Base-by-base conservation (phyloP, 2,797 vertebrate genomes). In the Hemitrygon akajei region DNA sequence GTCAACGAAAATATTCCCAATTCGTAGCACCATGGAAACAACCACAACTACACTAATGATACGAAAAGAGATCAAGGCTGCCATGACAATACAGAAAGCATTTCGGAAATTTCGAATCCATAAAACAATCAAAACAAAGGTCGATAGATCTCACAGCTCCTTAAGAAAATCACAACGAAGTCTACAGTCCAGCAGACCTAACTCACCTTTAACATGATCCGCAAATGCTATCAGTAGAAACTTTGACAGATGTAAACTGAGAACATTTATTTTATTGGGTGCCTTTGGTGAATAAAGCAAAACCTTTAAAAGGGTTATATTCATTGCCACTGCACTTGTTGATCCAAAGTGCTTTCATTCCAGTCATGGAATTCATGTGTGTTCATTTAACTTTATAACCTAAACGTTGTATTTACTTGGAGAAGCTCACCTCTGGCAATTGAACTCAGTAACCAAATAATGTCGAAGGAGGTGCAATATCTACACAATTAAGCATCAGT, bases 131-230 rank as follows among this genome's bases (percentile, higher is more conserved):
- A 93, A 58, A 76, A 47, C 0, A 27, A 93, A 93, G 73, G 66
- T 47, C 34, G 76, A 82, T 69, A 81, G 16, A 40, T 93, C 93
- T 93, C 47, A 81, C 58, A 66, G 76, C 93, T 94, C 95, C 94
- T 94, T 94, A 22, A 84, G 94, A 94, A 95, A 94, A 94, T 94
- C 94, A 94, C 94, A 94, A 77, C 94, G 94, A 94, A 91, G 93
- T 94, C 93, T 94, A 94, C 94, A 94, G 94, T 75, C 79, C 60
- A 95, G 94, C 76, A 80, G 18, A 7, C 94, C 93, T 94, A 95
- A 94, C 94, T 95, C 25, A 93, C 80, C 94, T 91, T 93, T 94
- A 93, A 94, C 94, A 95, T 94, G 86, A 77, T 95, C 80, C 0
- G 63, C 79, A 94, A 91, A 27, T 93, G 71, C 10, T 86, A 20